Percentiles rank a stretch among this genome's conserved stretches.
Conservation (phyloP, 1,140 invertebrate genomes). For the Dendrolimus punctatus region DNA sequence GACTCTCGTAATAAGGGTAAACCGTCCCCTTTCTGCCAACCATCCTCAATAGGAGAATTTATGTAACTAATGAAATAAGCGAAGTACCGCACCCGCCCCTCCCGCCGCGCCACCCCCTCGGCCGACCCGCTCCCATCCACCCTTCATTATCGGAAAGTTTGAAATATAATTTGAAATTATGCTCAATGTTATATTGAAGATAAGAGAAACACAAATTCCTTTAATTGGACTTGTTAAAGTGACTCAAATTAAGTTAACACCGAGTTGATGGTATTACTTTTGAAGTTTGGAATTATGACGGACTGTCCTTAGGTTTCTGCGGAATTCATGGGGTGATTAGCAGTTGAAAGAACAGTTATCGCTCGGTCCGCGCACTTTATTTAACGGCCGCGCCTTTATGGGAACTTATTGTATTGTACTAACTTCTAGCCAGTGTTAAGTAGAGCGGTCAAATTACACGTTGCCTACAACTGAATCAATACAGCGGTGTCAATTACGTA, state of each 20-base stretch:
- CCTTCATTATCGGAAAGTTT: slow-evolving; percentile 71
- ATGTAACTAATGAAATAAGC: slow-evolving; percentile 72
- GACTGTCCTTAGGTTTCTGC: slow-evolving; percentile 48
- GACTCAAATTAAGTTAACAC: slow-evolving; percentile 72
- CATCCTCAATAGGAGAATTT: slow-evolving; percentile 71
- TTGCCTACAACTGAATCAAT: slow-evolving; percentile 10
- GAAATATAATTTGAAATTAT: slow-evolving; percentile 72
- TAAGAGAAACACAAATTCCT: slow-evolving; percentile 72
- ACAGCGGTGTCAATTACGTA: background rate
- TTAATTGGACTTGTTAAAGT: slow-evolving; percentile 72
- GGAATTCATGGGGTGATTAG: slow-evolving; percentile 50
- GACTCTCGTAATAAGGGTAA: slow-evolving; percentile 71
- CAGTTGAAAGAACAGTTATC: slow-evolving; percentile 48
- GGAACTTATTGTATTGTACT: slow-evolving; percentile 37
- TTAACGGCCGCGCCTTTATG: slow-evolving; percentile 31
- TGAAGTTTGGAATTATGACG: slow-evolving; percentile 65
- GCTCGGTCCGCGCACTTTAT: slow-evolving; percentile 26
- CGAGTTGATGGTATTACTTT: slow-evolving; percentile 71
- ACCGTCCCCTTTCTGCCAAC: slow-evolving; percentile 70
- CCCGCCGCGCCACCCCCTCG: slow-evolving; percentile 28
- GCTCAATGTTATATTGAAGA: slow-evolving; percentile 72
- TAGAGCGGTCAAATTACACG: slow-evolving; percentile 13
- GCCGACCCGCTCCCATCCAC: slow-evolving; percentile 47
- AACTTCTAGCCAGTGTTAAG: slow-evolving; percentile 22
- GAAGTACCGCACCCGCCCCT: slow-evolving; percentile 43